Base-by-base conservation (phyloP, 2,888 invertebrate genomes). In the Drosophila austrosaltans region DNA sequence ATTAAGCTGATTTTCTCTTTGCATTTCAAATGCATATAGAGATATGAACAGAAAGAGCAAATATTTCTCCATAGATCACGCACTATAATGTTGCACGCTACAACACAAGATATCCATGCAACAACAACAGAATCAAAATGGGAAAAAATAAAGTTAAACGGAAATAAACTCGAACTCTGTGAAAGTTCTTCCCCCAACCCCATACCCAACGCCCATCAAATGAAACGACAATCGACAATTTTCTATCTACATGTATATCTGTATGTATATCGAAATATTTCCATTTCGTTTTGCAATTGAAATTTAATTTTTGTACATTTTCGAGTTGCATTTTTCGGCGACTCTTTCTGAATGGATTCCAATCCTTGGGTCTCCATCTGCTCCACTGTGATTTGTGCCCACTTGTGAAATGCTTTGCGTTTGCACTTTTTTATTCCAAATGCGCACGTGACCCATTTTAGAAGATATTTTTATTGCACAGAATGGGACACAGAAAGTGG, bases 301-400 rank as follows among this genome's bases (percentile, higher is more conserved):
- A 87, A 82, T 85, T 73, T 72, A 82, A 87, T 83, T 83, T 80
- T 71, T 72, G 82, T 82, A 75, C 73, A 74, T 78, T 84, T 78
- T 78, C 63, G 48, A 74, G 74, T 66, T 44, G 68, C 63, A 76
- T 53, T 75, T 76, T 84, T 71, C 48, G 20, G 44, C 39, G 20
- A 42, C 39, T 36, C 58, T 61, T 30, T n/a, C 16, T 53, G 40
- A 40, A 40, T 40, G 40, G 40, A 4, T 20, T n/a, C 16, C 20
- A 48, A 7, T 48, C 44, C 25, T 48, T 48, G 48, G 2, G 63
- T 30, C 54, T 36, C 48, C 10, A 42, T 69, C 63, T 40, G 25
- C 40, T 36, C 40, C 40, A n/a, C 40, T 25, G n/a, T 20, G 53
- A 63, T 57, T 65, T 63, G 39, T 28, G 61, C 62, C 40, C 25